phyloP scores from a whole-genome alignment of 2,888 invertebrate genomes.

The Mylabris sibirica region DNA sequence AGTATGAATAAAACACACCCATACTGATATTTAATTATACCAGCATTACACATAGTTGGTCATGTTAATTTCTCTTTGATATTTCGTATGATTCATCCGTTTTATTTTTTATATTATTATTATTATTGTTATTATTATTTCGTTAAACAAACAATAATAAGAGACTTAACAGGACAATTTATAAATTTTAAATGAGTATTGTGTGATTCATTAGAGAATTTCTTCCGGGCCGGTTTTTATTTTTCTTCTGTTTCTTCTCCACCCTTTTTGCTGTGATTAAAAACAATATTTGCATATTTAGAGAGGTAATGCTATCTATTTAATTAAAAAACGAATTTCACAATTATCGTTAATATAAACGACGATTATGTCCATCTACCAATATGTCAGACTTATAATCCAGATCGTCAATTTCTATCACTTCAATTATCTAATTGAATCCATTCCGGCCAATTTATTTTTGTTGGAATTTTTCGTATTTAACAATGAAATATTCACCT shows the following conservation, averaged over 20 bases:
- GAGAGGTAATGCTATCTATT: not conserved
- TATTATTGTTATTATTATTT: too few species aligned
- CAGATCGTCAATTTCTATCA: not conserved
- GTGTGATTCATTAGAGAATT: not conserved
- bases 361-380: not conserved
- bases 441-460: not conserved
- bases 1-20: constrained; percentile 22
- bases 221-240: not conserved
- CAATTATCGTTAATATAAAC: not conserved
- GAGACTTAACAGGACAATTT: constrained; percentile 24
- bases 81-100: constrained; percentile 33
- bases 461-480: not conserved
- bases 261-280: not conserved
- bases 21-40: constrained; percentile 27
- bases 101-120: constrained; percentile 24
- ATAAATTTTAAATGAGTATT: constrained; percentile 20
- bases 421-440: constrained; percentile 6
- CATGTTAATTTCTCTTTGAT: constrained; percentile 28
- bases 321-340: not conserved
- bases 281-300: constrained; percentile 7
- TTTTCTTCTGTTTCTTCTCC: not conserved
- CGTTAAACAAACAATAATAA: not conserved
- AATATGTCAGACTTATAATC: constrained; percentile 8
- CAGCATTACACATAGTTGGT: constrained; percentile 20
- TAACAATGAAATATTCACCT: not conserved